These are phyloP conservation scores for Gephyroberyx darwinii DNA, from an alignment of 2,797 vertebrate species.

Conservation along the genomic window DNA sequence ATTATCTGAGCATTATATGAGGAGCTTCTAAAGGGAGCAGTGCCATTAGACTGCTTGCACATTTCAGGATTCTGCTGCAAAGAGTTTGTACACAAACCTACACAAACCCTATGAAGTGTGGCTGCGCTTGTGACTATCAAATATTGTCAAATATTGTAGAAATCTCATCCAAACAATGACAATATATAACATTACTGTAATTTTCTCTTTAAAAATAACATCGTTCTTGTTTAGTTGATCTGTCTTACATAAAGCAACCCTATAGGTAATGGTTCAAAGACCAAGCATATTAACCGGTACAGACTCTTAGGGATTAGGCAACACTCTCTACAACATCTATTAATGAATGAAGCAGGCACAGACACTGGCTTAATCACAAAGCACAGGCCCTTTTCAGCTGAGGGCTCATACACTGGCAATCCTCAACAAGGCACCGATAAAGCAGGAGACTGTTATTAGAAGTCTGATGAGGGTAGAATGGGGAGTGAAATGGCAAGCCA, in stretches of 20 bases:
- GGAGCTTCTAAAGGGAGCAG: not conserved
- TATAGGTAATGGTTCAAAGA: not conserved
- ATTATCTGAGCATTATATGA: not conserved
- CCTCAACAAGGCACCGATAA: conserved; percentile 55
- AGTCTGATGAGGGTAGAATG: conserved; percentile 65
- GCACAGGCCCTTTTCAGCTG: conserved; percentile 50
- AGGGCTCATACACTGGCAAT: conserved; percentile 58
- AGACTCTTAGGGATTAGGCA: not conserved
- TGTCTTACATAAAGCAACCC: not conserved
- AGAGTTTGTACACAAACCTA: not conserved
- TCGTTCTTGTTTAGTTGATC: not conserved
- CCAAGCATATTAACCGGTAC: conserved; percentile 3
- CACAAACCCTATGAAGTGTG: not conserved
- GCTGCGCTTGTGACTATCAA: not conserved
- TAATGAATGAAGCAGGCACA: conserved; percentile 44
- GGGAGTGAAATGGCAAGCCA: conserved; percentile 63
- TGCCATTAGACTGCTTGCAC: not conserved
- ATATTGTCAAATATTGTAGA: not conserved
- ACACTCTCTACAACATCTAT: conserved; percentile 17
- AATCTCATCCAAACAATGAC: not conserved
- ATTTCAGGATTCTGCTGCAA: not conserved
- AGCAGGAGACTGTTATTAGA: conserved; percentile 67
- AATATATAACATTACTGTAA: not conserved
- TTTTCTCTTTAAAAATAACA: not conserved
- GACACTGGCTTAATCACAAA: conserved; percentile 51